Evolutionary conservation across 1,140 invertebrate genomes (phyloP), one percentile per base, ranked within the genome.

Genomic region (Radopholus similis): DNA sequence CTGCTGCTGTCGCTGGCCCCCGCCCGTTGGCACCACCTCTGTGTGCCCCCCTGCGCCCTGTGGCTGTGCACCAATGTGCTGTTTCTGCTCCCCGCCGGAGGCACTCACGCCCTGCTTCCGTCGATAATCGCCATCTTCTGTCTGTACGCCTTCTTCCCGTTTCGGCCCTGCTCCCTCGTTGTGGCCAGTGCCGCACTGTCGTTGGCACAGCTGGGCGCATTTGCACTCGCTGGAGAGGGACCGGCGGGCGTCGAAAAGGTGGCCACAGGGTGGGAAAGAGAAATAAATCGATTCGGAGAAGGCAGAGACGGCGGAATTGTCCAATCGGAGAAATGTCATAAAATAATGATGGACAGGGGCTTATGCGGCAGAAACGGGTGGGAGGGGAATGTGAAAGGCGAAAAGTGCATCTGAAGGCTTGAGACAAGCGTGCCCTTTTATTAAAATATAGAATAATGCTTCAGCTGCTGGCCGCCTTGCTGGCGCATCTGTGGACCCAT

Each of bases 401-500:
- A n/a, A n/a, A n/a, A n/a, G n/a, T n/a, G n/a, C n/a, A n/a, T n/a
- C n/a, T n/a, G n/a, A n/a, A n/a, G n/a, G n/a, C n/a, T n/a, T n/a
- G n/a, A n/a, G n/a, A n/a, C n/a, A n/a, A n/a, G n/a, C n/a, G n/a
- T n/a, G n/a, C n/a, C n/a, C n/a, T n/a, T n/a, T n/a, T n/a, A n/a
- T n/a, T n/a, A 72, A 72, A 66, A 13, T 53, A 21, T 65, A 11
- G 64, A 70, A 74, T 15, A 21, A 15, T 34, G 15, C 81, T 78
- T 71, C 71, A 79, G 77, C 26, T 79, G 5, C 21, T 82, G 5
- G 77, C 77, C 8, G 66, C 68, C 32, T 37, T 80, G n/a, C 60
- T 80, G 30, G 71, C 78, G 21, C 77, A 80, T 65, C 57, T 80
- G 21, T 80, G 77, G 80, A 56, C 63, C 23, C 57, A 80, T 56